These are phyloP conservation scores for Rhinoderma darwinii DNA, from an alignment of 2,113 vertebrate genomes.

Conservation along the genomic window DNA sequence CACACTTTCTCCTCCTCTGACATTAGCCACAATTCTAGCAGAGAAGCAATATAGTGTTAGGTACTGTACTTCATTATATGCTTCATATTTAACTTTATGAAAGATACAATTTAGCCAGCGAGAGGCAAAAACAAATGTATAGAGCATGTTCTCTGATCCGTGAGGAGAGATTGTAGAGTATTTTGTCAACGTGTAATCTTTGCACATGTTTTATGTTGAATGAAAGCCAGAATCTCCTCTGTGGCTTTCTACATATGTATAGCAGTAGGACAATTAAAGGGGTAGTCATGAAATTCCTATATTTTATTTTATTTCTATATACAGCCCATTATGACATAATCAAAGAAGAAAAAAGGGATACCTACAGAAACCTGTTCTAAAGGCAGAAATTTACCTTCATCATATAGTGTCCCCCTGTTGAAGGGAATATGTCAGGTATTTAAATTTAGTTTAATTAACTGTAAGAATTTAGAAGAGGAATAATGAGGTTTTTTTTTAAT, in stretches of 20 bases:
- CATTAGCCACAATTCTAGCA: background rate
- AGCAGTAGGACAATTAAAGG: slow-evolving; percentile 30
- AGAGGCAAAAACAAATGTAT: background rate
- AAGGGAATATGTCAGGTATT: too few species aligned
- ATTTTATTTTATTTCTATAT: background rate
- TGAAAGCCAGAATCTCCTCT: slow-evolving; percentile 18
- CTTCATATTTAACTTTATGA: background rate
- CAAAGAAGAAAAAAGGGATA: background rate
- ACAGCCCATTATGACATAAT: background rate
- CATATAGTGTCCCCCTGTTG: background rate
- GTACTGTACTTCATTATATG: background rate
- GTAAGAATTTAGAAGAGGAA: too few species aligned
- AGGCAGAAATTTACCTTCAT: background rate
- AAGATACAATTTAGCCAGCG: background rate
- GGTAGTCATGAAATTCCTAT: background rate
- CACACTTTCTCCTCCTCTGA: background rate
- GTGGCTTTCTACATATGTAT: slow-evolving; percentile 17
- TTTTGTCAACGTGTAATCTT: slow-evolving; percentile 49
- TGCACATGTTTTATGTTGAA: slow-evolving; percentile 45
- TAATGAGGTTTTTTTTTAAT: too few species aligned
- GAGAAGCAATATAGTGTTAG: background rate
- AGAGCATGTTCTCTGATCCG: background rate
- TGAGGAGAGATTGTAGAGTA: slow-evolving; percentile 29
- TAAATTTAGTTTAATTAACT: too few species aligned
- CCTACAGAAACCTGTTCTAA: background rate